Conservation (phyloP, 2,888 invertebrate species). For the Sphecodes monilicornis region DNA sequence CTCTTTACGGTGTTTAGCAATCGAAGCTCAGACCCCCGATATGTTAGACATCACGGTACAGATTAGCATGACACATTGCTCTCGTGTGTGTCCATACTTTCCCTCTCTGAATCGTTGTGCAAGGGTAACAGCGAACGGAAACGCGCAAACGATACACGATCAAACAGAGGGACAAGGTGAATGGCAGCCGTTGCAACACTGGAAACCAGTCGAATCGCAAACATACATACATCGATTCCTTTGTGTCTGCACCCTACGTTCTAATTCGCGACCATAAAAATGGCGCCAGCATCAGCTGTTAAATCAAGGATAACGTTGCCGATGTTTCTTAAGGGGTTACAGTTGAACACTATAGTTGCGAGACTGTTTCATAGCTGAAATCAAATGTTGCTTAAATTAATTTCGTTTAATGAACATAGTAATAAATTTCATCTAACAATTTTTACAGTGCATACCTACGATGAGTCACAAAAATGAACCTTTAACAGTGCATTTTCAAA, state of each 20-base stretch:
- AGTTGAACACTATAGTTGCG: neutral
- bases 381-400: neutral
- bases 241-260: constrained; percentile 4
- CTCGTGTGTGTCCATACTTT: neutral
- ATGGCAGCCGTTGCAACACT: neutral
- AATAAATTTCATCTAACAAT: too few species aligned
- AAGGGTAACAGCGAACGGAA: constrained; percentile 5
- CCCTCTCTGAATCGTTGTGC: neutral
- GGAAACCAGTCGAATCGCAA: constrained; percentile 4
- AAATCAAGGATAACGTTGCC: neutral
- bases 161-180: constrained; percentile 17
- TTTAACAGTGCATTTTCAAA: too few species aligned
- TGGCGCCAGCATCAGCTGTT: neutral
- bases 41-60: constrained; percentile 3
- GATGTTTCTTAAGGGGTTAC: neutral
- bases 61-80: constrained; percentile 11
- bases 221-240: constrained; percentile 6
- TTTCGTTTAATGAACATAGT: neutral
- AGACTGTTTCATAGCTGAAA: neutral
- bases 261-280: neutral
- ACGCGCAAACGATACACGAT: neutral
- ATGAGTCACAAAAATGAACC: too few species aligned
- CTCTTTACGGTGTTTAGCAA: constrained; percentile 13
- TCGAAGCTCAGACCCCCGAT: constrained; percentile 7
- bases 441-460: too few species aligned